Evolutionary conservation across 1,140 invertebrate genomes (phyloP), one percentile per base, ranked within the genome.

Genomic region (Drosophila eugracilis): DNA sequence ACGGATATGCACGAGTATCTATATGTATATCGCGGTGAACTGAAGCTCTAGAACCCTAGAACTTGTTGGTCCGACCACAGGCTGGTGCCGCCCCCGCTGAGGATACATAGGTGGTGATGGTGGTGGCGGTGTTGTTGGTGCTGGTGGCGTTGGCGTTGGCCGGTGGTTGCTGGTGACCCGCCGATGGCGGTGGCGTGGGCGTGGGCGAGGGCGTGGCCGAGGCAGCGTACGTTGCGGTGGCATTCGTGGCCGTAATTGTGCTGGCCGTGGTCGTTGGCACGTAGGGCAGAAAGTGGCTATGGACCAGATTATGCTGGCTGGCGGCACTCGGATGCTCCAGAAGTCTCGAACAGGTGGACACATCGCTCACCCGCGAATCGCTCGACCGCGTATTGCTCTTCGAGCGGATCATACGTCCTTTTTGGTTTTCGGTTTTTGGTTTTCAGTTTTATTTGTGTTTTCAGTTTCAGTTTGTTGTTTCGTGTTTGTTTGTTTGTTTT

Each of bases 361-460:
- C 90, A 60, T 91, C 90, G 57, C 90, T 91, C 59, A 91, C 88
- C 37, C 90, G 86, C 42, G 90, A 91, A 44, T 91, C 90, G 59
- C 89, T 91, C 39, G 90, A 91, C 37, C 90, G 84, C 34, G 90
- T 91, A 57, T 91, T 91, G 74, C 90, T 91, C 63, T 91, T 91
- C 19, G 90, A 91, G 37, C 90, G 86, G 73, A 83, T 91, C 90
- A 91, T 91, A 54, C 90, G 90, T 67, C 90, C 90, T 91, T 77
- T 77, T 55, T 55, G 17, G 26, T 1, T 19, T 63, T 62, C 7
- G 28, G 49, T 22, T 21, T 42, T 17, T 15, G n/a, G 30, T 36
- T 48, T 37, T 26, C 15, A 17, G 28, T 57, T 50, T 34, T 54
- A 24, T 52, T 14, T 37, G 48, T 52, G 52, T 69, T 65, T 41